Evolutionary conservation across 1,140 invertebrate species (phyloP), one percentile per base, ranked within the genome.

Genomic region (Ctenoplectra terminalis): DNA sequence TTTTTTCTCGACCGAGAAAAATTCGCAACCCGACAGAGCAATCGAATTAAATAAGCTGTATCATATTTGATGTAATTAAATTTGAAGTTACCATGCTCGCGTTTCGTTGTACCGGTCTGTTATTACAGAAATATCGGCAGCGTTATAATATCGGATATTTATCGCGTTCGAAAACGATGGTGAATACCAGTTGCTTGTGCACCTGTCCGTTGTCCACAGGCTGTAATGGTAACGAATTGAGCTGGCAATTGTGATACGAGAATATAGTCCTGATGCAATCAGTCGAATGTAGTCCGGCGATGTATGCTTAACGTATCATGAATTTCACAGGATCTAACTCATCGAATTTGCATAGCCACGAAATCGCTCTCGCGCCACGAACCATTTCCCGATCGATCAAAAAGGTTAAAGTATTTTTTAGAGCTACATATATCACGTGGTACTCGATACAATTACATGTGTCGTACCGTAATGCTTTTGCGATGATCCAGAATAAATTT

Each of bases 231-330:
- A 77, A 77, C 72, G 67, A 81, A 77, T 86, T 46, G 77, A 71
- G 60, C 61, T 64, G 34, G 63, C 76, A 81, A 85, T 84, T 75
- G 82, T 71, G 71, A 85, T 60, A 71, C 77, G 66, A 61, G 64
- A 84, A 66, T 75, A 75, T 40, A 40, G 13, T 40, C 58, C 82
- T 46, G 69, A 73, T 67, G 83, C 78, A 85, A 86, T 86, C 84
- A 72, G 66, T 77, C 56, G 72, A 54, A 81, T 52, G 64, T 74
- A 81, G 37, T 20, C 31, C 66, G 77, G 43, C 71, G 37, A 67
- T 86, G 78, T 82, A 64, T 81, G 66, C 71, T 85, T 85, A 86
- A 74, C 63, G 84, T 85, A 74, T 76, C 85, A 56, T 84, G 66
- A 86, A 86, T 84, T 84, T 84, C 83, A 31, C 82, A 40, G 84